Percentiles rank a stretch among this genome's conserved stretches.
phyloP scores from a whole-genome alignment of 2,888 invertebrate genomes.

The Drosophila kanekoi region DNA sequence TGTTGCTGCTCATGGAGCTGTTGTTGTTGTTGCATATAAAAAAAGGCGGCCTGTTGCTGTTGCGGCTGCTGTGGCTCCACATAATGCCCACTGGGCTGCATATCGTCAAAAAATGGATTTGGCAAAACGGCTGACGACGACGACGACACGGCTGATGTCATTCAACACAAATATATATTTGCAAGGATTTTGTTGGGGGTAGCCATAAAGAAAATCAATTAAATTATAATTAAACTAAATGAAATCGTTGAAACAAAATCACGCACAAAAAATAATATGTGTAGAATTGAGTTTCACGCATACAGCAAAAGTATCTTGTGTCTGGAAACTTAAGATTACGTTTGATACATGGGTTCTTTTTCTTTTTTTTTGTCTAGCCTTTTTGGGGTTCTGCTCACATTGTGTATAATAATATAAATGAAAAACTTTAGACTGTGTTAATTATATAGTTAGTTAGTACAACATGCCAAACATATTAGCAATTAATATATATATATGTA shows the following conservation, averaged over 20 bases:
- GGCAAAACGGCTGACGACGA: slow-evolving; percentile 69
- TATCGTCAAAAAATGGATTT: slow-evolving; percentile 84
- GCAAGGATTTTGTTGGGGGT: slow-evolving; percentile 15
- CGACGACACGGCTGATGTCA: slow-evolving; percentile 55
- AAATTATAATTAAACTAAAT: slow-evolving; percentile 39
- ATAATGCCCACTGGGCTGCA: slow-evolving; percentile 63
- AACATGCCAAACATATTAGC: slow-evolving; percentile 46
- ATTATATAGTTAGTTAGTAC: slow-evolving; percentile 46
- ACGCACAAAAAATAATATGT: slow-evolving; percentile 22
- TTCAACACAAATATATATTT: slow-evolving; percentile 41
- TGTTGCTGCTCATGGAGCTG: slow-evolving; percentile 53
- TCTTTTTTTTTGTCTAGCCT: slow-evolving; percentile 25
- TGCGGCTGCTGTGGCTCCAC: slow-evolving; percentile 42
- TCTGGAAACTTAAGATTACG: slow-evolving; percentile 12
- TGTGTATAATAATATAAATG: slow-evolving; percentile 14
- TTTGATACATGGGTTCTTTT: slow-evolving; percentile 2
- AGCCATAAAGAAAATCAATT: slow-evolving; percentile 47
- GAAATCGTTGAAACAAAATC: slow-evolving; percentile 13
- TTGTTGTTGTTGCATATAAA: slow-evolving; percentile 57
- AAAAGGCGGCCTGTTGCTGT: slow-evolving; percentile 43
- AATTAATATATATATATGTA: slow-evolving; percentile 22
- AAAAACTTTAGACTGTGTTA: slow-evolving; percentile 7
- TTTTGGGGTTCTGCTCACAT: slow-evolving; percentile 11
- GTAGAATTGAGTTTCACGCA: slow-evolving; percentile 48
- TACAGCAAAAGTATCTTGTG: slow-evolving; percentile 30